phyloP scores from a whole-genome alignment of 2,888 invertebrate species.

The Meteorus colon region DNA sequence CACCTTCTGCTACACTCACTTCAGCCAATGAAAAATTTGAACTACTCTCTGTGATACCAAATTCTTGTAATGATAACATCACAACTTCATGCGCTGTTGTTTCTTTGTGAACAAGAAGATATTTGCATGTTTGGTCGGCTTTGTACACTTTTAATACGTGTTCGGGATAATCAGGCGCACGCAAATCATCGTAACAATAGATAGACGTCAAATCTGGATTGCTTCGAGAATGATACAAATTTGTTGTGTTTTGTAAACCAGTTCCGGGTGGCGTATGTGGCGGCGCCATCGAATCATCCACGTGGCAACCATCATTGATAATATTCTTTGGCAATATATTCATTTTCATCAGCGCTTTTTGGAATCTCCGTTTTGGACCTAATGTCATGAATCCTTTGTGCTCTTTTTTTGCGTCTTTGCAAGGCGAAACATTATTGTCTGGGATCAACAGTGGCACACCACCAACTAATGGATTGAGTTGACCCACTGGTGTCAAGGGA shows the following conservation, averaged over 20 bases:
- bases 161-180: conserved; percentile 91
- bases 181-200: conserved; percentile 85
- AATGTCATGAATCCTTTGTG: conserved; percentile 88
- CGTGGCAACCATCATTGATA: conserved; percentile 80
- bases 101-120: conserved; percentile 95
- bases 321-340: conserved; percentile 91
- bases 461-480: conserved; percentile 64
- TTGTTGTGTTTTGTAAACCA: conserved; percentile 75
- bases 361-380: conserved; percentile 88
- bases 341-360: conserved; percentile 91
- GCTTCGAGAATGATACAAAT: conserved; percentile 89
- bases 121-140: conserved; percentile 98
- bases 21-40: conserved; percentile 96
- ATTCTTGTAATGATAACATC: conserved; percentile 96
- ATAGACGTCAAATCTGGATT: conserved; percentile 90
- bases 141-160: conserved; percentile 97
- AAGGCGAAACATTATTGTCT: conserved; percentile 70
- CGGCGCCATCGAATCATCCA: conserved; percentile 78
- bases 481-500: conserved; percentile 71
- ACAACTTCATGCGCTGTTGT: conserved; percentile 94
- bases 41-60: conserved; percentile 95
- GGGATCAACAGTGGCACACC: conserved; percentile 68
- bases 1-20: conserved; percentile 95
- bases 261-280: conserved; percentile 71
- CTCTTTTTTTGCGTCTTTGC: conserved; percentile 78